Evolutionary conservation across 2,888 invertebrate species (phyloP), one percentile per base, ranked within the genome.

Genomic region (Stramonita haemastoma): DNA sequence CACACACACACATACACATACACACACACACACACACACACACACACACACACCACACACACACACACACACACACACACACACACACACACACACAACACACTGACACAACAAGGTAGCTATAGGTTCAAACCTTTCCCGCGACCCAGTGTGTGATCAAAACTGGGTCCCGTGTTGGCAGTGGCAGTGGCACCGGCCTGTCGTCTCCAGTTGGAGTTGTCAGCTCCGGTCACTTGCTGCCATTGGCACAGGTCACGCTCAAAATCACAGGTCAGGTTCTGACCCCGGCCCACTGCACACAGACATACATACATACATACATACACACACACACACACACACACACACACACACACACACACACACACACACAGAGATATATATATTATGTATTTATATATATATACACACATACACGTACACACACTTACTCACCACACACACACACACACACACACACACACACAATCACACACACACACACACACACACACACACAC

Each of bases 171-270:
- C 4, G 94, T 95, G 32, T 89, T 90, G 0, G 73, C 11, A n/a
- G 93, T 93, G 11, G 89, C 26, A 6, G 94, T 95, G 17, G 86
- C 1, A 8, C 94, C 94, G 19, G 86, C 89, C n/a, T 92, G 89
- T 85, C 95, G 91, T 56, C 87, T 90, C 95, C 95, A 95, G 89
- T 94, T 93, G 92, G 93, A 94, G 87, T 93, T 88, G 91, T 94
- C 95, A 5, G 92, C 86, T 8, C 91, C 92, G 36, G 73, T 92
- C 26, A 92, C 91, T 84, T 95, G 93, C 11, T 91, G 91, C 93
- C 93, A 95, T 56, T 91, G 91, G 87, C 95, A 95, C 6, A 93
- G 87, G 86, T 91, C 92, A 4, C 90, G 87, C 83, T 95, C 94
- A 92, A 95, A 95, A 87, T 93, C 92, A 88, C 95, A 95, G 90